Evolutionary conservation across 2,888 invertebrate species (phyloP), one percentile per base, ranked within the genome.

Genomic region (Zhuqinia jingwanae): DNA sequence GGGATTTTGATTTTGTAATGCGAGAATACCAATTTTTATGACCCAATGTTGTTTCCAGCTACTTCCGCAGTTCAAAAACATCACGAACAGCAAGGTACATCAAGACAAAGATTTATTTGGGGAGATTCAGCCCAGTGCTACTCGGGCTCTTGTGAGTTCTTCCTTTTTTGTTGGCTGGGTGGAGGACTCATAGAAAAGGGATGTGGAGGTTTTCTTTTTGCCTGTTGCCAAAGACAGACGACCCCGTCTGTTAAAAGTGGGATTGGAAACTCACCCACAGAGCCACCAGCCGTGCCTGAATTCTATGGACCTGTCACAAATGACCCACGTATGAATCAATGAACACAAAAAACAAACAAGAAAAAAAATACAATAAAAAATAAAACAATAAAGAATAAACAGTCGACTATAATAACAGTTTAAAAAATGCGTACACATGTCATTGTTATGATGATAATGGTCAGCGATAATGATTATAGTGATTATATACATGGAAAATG

Each of bases 141-240:
- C 63, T 94, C 95, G 91, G 96, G 96, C 82, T 95, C 95, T 89
- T 97, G 97, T 93, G 97, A 97, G 93, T 97, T 97, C 94, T 97
- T 97, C 94, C 94, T 97, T 92, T 95, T 96, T 93, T 97, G 97
- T 93, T 97, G 97, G 97, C 95, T 97, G 94, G 95, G 96, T 87
- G 96, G 97, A 91, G 97, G 97, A 87, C 94, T 97, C 85, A 94
- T 97, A 92, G 97, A 97, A 92, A 96, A 96, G 90, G 95, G 96
- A 89, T 97, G 97, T 93, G 94, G 94, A 90, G 95, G 95, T 89
- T 94, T 97, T 90, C 94, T 97, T 91, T 96, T 95, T 92, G 97
- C 97, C 90, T 97, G 97, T 94, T 97, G 97, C 93, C 96, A 96
- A 92, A 95, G 96, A 78, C 90, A 90, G 78, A 90, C 86, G n/a